A percentile compares a stretch with the other conserved stretches of the same genome.
Conservation (phyloP, 2,888 invertebrate genomes). For the Apamea epomidion region DNA sequence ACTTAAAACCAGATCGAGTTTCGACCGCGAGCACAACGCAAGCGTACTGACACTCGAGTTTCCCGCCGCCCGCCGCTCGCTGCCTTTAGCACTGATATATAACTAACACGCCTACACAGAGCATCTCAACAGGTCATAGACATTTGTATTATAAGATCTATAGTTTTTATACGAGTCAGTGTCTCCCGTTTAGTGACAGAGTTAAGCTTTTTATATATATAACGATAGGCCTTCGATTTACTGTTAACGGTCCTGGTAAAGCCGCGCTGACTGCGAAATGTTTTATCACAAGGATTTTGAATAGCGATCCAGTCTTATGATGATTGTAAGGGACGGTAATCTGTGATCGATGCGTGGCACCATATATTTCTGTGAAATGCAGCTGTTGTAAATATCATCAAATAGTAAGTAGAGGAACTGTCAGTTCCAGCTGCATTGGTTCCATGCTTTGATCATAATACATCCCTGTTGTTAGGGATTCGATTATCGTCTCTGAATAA, state of each 20-base stretch:
- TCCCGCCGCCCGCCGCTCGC: slow-evolving; percentile 80
- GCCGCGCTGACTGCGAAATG: slow-evolving; percentile 77
- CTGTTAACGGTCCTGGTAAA: slow-evolving; percentile 70
- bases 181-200: slow-evolving; percentile 77
- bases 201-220: slow-evolving; percentile 76
- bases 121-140: slow-evolving; percentile 73
- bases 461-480: slow-evolving; percentile 34
- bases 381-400: slow-evolving; percentile 65
- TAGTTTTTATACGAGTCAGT: slow-evolving; percentile 76
- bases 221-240: slow-evolving; percentile 68
- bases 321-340: slow-evolving; percentile 56
- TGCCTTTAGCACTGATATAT: slow-evolving; percentile 78
- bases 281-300: slow-evolving; percentile 71
- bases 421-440: slow-evolving; percentile 50
- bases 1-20: slow-evolving; percentile 85
- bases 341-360: slow-evolving; percentile 55
- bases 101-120: slow-evolving; percentile 69
- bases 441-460: slow-evolving; percentile 49
- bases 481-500: slow-evolving; percentile 54
- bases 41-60: slow-evolving; percentile 87
- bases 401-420: slow-evolving; percentile 53
- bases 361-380: slow-evolving; percentile 49
- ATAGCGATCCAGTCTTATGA: slow-evolving; percentile 67
- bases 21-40: slow-evolving; percentile 87
- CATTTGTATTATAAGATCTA: slow-evolving; percentile 73